phyloP scores from a whole-genome alignment of 2,797 vertebrate genomes.

The Melanitta fusca region DNA sequence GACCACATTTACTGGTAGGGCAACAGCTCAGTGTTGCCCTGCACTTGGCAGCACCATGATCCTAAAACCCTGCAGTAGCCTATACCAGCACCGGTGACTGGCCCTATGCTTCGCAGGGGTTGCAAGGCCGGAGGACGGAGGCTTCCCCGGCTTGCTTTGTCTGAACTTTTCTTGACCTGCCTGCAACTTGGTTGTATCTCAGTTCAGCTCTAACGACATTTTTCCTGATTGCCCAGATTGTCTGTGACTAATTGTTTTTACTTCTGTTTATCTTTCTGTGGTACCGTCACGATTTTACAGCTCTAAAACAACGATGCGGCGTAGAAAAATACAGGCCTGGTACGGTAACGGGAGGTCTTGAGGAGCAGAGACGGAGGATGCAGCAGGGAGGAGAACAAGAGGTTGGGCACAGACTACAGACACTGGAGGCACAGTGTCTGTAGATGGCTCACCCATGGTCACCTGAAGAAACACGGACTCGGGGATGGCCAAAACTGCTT shows the following conservation, averaged over 20 bases:
- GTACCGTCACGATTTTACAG: background rate
- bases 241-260: background rate
- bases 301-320: background rate
- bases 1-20: background rate
- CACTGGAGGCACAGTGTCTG: background rate
- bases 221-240: background rate
- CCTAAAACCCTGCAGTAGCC: background rate
- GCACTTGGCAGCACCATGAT: no score
- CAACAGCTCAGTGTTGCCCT: background rate
- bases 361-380: background rate
- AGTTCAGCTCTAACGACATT: background rate
- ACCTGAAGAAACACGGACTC: background rate
- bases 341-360: background rate
- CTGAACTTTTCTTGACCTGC: background rate
- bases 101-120: background rate
- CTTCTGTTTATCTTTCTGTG: background rate
- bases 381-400: background rate
- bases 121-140: background rate
- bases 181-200: background rate
- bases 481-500: background rate
- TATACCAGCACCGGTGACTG: background rate
- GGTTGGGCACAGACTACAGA: rapidly evolving
- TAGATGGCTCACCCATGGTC: background rate
- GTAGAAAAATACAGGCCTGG: background rate
- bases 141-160: background rate